Percentiles rank a stretch among this genome's conserved stretches.
Conservation (phyloP, 2,888 invertebrate species). For the Acholoe squamosa region DNA sequence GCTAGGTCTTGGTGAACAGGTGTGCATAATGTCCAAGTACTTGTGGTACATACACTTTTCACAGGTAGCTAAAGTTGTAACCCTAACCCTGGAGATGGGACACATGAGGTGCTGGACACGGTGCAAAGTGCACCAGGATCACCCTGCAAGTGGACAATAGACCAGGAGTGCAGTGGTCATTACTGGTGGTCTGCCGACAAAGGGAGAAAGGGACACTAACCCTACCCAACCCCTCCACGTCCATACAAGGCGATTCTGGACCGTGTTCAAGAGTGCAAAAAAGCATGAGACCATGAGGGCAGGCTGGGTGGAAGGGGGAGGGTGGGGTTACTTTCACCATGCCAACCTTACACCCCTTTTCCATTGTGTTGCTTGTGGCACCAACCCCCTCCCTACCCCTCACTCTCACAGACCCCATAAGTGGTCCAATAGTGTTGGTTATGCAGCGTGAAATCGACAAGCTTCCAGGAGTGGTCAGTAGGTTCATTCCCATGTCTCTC, state of each 20-base stretch:
- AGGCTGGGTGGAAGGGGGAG: too few species aligned
- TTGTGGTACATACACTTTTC: too few species aligned
- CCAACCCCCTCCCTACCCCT: background rate
- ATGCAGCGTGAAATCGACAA: slow-evolving; percentile 7
- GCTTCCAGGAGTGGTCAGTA: background rate
- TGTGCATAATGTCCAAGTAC: too few species aligned
- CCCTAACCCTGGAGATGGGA: too few species aligned
- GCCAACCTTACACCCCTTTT: background rate
- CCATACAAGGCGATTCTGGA: background rate
- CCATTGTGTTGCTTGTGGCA: background rate
- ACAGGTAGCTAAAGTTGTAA: too few species aligned
- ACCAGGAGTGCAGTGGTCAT: slow-evolving; percentile 15
- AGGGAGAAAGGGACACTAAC: slow-evolving; percentile 18
- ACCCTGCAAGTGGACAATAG: slow-evolving; percentile 14
- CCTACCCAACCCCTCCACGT: background rate
- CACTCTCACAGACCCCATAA: background rate
- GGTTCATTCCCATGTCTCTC: slow-evolving; percentile 20
- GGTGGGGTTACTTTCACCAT: slow-evolving; percentile 8
- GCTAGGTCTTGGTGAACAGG: too few species aligned
- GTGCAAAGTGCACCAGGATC: slow-evolving; percentile 22
- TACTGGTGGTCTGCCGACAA: background rate
- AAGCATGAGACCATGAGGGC: background rate
- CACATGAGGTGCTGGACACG: background rate
- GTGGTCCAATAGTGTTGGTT: background rate
- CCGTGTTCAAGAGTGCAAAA: slow-evolving; percentile 14